Evolutionary conservation across 2,888 invertebrate species (phyloP), one percentile per base, ranked within the genome.

Genomic region (Xestia c-nigrum): DNA sequence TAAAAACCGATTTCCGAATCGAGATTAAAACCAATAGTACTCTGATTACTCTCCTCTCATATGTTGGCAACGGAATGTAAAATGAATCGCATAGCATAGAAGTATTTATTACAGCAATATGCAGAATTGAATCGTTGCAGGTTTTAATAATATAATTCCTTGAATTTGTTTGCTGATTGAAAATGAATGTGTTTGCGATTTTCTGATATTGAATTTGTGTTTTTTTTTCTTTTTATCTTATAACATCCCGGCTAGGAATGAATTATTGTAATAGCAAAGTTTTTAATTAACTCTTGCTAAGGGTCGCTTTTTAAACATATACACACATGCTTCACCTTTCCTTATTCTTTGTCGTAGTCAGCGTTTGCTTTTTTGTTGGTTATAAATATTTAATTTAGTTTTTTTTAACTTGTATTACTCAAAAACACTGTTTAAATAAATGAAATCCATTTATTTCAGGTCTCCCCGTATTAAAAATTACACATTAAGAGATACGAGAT

Each of bases 21-120:
- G 76, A 82, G 47, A 59, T 82, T 52, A 46, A 38, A 59, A 21
- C n/a, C 66, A 61, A 67, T 66, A 75, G 76, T 74, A 74, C 52
- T 9, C 4, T 19, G 12, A 63, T 63, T 14, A n/a, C 63, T 40
- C n/a, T 21, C 12, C 12, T 21, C 47, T 21, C 21, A 9, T 31
- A 64, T 47, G 46, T 59, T 47, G 31, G 43, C 12, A 31, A 7
- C 24, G 46, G 69, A 66, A 76, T 69, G 38, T 52, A 59, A 76
- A 82, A 82, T 69, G 64, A 66, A 80, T 70, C 21, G 52, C 59
- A 69, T 31, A 65, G 16, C 65, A 40, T 21, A 31, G 65, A 61
- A 9, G 69, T 65, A 70, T 61, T 83, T 76, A 59, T 69, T 65
- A 16, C 78, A 61, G 80, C 52, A 77, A 80, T 80, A 55, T 83